These are phyloP conservation scores for Brachypalpus laphriformis DNA, from an alignment of 2,888 invertebrate species.

Conservation along the genomic window DNA sequence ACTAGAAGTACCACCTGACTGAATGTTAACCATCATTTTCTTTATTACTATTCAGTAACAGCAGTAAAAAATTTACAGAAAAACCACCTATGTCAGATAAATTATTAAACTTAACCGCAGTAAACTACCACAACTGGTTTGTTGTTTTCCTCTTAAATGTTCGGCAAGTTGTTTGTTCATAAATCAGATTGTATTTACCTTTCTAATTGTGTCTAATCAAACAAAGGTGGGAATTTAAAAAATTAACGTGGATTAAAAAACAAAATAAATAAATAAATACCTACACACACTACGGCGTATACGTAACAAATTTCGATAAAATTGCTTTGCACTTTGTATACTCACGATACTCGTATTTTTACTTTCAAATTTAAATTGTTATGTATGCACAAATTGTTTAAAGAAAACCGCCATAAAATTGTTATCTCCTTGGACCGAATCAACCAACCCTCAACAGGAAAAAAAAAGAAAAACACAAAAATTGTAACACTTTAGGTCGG, in stretches of 20 bases:
- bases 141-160: neutral
- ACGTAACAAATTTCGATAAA: constrained; percentile 24
- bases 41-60: too few species aligned
- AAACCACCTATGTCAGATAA: too few species aligned
- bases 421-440: neutral
- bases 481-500: too few species aligned
- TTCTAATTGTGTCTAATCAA: neutral
- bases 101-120: neutral
- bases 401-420: too few species aligned
- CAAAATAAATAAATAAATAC: neutral
- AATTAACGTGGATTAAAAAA: too few species aligned
- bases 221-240: neutral
- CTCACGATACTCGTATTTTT: too few species aligned
- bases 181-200: neutral
- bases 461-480: neutral
- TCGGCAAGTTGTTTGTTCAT: neutral
- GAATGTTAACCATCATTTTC: too few species aligned
- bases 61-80: too few species aligned
- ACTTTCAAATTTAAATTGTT: too few species aligned
- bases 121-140: neutral
- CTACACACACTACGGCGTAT: constrained; percentile 37
- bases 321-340: too few species aligned
- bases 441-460: neutral
- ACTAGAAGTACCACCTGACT: too few species aligned
- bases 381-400: too few species aligned